Evolutionary conservation across 2,113 vertebrate genomes (phyloP).

Genomic region (Ursus arctos): DNA sequence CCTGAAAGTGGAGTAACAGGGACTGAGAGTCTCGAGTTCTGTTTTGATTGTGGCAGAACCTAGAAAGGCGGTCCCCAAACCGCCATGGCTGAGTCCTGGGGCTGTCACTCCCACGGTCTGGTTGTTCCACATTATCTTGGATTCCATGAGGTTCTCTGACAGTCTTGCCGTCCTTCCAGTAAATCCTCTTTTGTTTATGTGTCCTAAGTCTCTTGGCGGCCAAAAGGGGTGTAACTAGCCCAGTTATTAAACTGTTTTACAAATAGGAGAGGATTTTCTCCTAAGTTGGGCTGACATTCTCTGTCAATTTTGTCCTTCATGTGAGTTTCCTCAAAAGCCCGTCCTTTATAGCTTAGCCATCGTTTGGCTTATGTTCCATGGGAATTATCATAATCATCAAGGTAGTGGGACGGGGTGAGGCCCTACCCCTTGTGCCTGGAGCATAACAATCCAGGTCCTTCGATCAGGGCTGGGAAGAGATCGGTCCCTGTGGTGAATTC

Average conservation of each 20-base stretch:
- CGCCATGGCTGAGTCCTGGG: fast-evolving
- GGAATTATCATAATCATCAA: not conserved
- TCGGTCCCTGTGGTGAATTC: not conserved
- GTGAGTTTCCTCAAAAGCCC: not conserved
- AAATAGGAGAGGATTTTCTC: not conserved
- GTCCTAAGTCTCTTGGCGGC: not conserved
- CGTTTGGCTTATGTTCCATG: too few species aligned
- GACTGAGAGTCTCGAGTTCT: not conserved
- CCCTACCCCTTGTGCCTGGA: not conserved
- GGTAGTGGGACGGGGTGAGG: not conserved
- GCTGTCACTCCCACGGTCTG: fast-evolving
- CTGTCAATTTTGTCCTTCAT: not conserved
- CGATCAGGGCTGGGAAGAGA: not conserved
- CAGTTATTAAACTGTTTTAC: not conserved
- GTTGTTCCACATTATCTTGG: not conserved
- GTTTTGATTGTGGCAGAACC: fast-evolving
- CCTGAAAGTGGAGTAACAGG: not conserved
- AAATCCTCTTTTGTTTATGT: too few species aligned
- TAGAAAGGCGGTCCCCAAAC: not conserved
- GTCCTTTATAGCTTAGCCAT: not conserved
- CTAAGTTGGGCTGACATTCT: not conserved
- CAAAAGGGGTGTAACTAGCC: not conserved
- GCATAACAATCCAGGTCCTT: not conserved
- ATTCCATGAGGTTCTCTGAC: fast-evolving
- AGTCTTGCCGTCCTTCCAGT: not conserved